Percentiles rank a stretch among this genome's conserved stretches.
Evolutionary conservation across 2,888 invertebrate species (phyloP).

Genomic region (Mimas tiliae): DNA sequence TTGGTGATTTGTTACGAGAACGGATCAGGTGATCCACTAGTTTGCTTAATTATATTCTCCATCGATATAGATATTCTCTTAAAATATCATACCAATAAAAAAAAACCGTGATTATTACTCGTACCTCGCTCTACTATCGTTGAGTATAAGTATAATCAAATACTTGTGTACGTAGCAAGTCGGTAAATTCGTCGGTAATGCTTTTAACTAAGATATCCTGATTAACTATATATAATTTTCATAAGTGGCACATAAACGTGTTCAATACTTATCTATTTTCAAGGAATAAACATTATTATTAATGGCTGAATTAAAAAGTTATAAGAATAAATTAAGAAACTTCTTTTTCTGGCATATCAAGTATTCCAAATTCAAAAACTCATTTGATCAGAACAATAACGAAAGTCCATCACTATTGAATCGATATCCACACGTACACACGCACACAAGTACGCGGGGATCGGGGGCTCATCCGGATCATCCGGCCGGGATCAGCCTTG

Average conservation of each 20-base stretch:
- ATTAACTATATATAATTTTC: conserved; percentile 11
- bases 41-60: too few species aligned
- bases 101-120: too few species aligned
- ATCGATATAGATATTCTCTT: too few species aligned
- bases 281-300: conserved; percentile 1
- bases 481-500: conserved; percentile 76
- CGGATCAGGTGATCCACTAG: too few species aligned
- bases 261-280: conserved; percentile 2
- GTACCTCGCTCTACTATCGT: too few species aligned
- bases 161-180: neutral
- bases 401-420: conserved; percentile 32
- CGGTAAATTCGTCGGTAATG: conserved; percentile 10
- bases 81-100: too few species aligned
- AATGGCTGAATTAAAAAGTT: neutral
- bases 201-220: conserved; percentile 11
- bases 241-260: conserved; percentile 4
- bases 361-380: conserved; percentile 3
- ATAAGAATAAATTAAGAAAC: neutral
- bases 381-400: conserved; percentile 29
- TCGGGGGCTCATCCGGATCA: conserved; percentile 78
- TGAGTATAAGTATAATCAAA: too few species aligned
- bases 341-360: neutral
- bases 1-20: too few species aligned
- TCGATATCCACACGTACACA: conserved; percentile 52
- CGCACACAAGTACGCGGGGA: conserved; percentile 56